Evolutionary conservation across 1,140 invertebrate species (phyloP), one percentile per base, ranked within the genome.

Genomic region (Leptinotarsa undecemlineata): DNA sequence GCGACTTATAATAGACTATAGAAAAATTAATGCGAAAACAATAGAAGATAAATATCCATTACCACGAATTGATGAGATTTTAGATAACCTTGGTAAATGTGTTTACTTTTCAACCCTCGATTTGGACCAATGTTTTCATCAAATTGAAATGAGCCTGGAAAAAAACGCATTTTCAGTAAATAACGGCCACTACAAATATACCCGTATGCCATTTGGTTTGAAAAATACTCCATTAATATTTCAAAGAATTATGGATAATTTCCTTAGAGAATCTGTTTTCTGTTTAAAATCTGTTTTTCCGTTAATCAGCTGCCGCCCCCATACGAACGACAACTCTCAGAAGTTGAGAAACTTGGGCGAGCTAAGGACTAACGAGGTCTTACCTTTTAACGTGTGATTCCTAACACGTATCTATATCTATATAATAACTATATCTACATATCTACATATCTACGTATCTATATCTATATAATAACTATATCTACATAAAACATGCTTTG

Each of bases 21-120:
- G 66, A 17, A 68, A 68, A 68, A 11, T 3, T 33, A 47, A 71
- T 71, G 69, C 47, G 11, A 71, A 71, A n/a, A 71, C 48, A 71
- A 57, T 71, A 21, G 69, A n/a, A n/a, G 48, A 57, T n/a, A 48
- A 57, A 23, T 71, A 71, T 42, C 3, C 48, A 20, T 19, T 71
- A 23, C 48, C 69, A 4, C 17, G 17, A 14, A 71, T 51, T 57
- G 69, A 71, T 57, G 69, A 71, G 4, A 71, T 71, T 42, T 42
- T 71, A 20, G 48, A 71, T 61, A 57, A 71, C n/a, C 33, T 71
- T n/a, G 69, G 26, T 68, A n/a, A 47, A 68, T n/a, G 15, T 68
- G 15, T n/a, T 33, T 33, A 68, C 15, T 33, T 68, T 42, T 1
- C 21, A 14, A 68, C 66, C 4, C 66, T 68, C 33, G 66, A 68